Evolutionary conservation across 2,888 invertebrate genomes (phyloP).

Genomic region (Belgica antarctica): DNA sequence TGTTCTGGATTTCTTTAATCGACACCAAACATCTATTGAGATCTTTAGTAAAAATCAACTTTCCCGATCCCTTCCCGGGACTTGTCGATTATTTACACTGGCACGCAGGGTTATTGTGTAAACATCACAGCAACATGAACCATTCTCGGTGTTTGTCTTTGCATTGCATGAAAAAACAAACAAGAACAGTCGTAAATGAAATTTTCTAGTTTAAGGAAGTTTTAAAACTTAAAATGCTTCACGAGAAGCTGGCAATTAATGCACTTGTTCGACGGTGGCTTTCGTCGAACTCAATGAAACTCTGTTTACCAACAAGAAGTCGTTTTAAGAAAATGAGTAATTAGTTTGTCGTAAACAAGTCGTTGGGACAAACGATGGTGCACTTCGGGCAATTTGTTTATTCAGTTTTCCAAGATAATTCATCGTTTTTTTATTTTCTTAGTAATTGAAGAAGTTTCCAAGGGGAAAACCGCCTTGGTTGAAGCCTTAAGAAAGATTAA

Average conservation of each 20-base stretch:
- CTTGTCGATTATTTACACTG: constrained; percentile 30
- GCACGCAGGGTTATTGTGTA: constrained; percentile 39
- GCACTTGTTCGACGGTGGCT: background rate
- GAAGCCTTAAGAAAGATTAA: constrained; percentile 40
- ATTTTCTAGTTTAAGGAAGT: constrained; percentile 15
- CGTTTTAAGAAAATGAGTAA: background rate
- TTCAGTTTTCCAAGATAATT: background rate
- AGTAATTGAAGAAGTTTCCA: background rate
- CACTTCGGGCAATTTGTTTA: background rate
- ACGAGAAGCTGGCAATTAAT: constrained; percentile 12
- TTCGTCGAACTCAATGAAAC: too few relatives aligned
- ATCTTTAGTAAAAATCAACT: constrained; percentile 20
- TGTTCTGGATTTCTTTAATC: constrained; percentile 26
- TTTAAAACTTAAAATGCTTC: background rate
- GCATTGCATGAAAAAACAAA: background rate
- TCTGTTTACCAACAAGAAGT: constrained; percentile 18
- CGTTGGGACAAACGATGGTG: background rate
- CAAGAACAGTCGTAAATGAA: constrained; percentile 22
- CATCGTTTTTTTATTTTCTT: background rate
- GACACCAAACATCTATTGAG: constrained; percentile 39
- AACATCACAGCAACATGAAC: constrained; percentile 37
- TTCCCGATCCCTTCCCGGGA: background rate
- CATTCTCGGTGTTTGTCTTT: background rate
- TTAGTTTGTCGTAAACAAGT: background rate
- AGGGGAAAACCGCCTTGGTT: background rate